Evolutionary conservation across 2,113 vertebrate species (phyloP), one percentile per base, ranked within the genome.

Genomic region (Eulemur rufifrons): DNA sequence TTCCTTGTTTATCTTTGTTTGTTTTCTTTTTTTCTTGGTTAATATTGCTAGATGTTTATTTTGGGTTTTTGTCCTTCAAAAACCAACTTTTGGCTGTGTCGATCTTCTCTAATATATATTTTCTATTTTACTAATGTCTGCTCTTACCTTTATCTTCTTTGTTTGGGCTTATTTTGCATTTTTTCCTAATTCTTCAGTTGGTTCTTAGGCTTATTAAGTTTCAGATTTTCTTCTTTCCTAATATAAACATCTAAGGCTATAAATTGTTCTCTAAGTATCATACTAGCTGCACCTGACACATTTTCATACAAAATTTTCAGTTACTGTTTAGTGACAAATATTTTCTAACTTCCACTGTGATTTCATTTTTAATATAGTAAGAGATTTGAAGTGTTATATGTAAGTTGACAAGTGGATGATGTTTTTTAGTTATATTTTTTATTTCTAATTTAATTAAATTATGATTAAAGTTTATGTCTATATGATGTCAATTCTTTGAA

Each of bases 141-240:
- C 17, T 47, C 61, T 94, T 47, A 37, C 12, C 45, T 92, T 66
- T 82, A 45, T 32, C 42, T 39, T 92, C 42, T 69, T n/a, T 71
- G 18, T 68, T 63, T 42, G 61, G 37, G 10, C 12, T 78, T 76
- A 54, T 37, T 71, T 39, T 86, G 32, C 8, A n/a, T 76, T 95
- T 74, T 78, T 66, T 63, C 68, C 27, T 89, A 54, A 74, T 73
- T 96, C 54, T 77, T 94, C 37, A 81, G 23, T 45, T 68, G 14
- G 34, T 8, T 76, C 37, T 27, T 82, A 59, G n/a, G 3, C 3
- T 69, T 68, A 59, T 64, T 93, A 81, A 63, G 12, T 81, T 89
- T 96, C 84, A 84, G 56, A 42, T 80, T 68, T 91, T 81, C 54
- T 76, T 95, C 45, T 80, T 94, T 91, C 42, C 47, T 77, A 64